A percentile compares a stretch with the other conserved stretches of the same genome.
phyloP scores from a whole-genome alignment of 1,140 invertebrate genomes.

The Drosophila kepulauana region DNA sequence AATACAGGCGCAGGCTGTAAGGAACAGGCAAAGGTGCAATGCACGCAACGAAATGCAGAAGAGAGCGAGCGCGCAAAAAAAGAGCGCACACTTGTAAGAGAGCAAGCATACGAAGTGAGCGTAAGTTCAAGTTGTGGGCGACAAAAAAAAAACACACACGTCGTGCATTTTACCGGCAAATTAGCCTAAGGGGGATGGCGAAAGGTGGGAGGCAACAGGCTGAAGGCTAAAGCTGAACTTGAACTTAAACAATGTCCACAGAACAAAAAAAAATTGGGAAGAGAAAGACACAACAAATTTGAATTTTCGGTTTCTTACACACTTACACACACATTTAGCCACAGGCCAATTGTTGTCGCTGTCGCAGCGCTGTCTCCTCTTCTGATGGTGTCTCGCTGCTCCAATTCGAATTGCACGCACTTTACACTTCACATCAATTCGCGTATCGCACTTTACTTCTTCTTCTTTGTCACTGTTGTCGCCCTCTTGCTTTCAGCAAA shows the following conservation, averaged over 20 bases:
- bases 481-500: slow-evolving; percentile 50
- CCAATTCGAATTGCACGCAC: slow-evolving; percentile 61
- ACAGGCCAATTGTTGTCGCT: slow-evolving; percentile 5
- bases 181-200: slow-evolving; percentile 12
- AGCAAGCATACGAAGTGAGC: slow-evolving; percentile 6
- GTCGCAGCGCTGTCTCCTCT: slow-evolving; percentile 3
- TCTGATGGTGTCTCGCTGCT: slow-evolving; percentile 17
- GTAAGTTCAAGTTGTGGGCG: slow-evolving; percentile 58
- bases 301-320: slow-evolving; percentile 16
- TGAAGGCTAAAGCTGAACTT: slow-evolving; percentile 39
- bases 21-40: slow-evolving; percentile 75
- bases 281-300: not conserved
- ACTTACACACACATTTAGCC: slow-evolving; percentile 24
- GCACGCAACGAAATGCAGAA: slow-evolving; percentile 60
- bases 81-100: slow-evolving; percentile 31
- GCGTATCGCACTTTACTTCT: slow-evolving; percentile 60
- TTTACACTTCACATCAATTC: slow-evolving; percentile 52
- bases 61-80: slow-evolving; percentile 27
- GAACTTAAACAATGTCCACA: slow-evolving; percentile 30
- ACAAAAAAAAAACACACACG: not conserved
- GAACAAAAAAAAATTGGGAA: slow-evolving; percentile 10
- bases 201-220: not conserved
- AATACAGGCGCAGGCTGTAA: slow-evolving; percentile 5
- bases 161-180: slow-evolving; percentile 56
- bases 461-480: slow-evolving; percentile 21